Conservation (phyloP, 1,140 invertebrate genomes). For the Hycleus phaleratus region DNA sequence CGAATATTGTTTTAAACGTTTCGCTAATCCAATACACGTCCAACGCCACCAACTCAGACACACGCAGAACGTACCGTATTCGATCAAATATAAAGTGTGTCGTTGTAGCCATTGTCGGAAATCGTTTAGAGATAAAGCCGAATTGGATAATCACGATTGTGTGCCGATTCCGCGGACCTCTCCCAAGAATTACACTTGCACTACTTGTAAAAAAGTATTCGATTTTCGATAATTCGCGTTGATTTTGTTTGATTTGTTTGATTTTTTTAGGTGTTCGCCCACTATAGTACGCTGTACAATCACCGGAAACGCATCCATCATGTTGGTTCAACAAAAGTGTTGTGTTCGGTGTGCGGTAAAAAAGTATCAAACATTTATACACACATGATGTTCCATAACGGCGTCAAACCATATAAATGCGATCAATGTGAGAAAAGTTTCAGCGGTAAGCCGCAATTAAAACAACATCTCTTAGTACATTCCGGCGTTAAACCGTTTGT, state of each 20-base stretch:
- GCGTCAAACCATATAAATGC: constrained; percentile 66
- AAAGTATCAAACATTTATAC: constrained; percentile 25
- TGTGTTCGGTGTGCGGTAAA: constrained; percentile 23
- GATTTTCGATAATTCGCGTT: no score
- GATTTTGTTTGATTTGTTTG: no score
- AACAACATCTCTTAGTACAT: constrained; percentile 55
- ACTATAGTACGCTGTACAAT: constrained; percentile 21
- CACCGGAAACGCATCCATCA: constrained; percentile 21
- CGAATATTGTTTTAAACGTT: constrained; percentile 19
- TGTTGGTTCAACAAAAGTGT: constrained; percentile 15
- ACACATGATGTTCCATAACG: constrained; percentile 67
- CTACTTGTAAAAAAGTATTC: constrained; percentile 12
- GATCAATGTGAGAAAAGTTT: constrained; percentile 64
- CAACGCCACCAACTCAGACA: constrained; percentile 21
- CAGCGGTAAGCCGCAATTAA: constrained; percentile 55
- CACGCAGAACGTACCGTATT: constrained; percentile 25
- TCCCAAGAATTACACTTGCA: constrained; percentile 11
- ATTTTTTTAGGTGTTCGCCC: neutral
- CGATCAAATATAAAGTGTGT: constrained; percentile 21
- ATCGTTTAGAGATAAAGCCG: constrained; percentile 17
- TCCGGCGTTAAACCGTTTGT: constrained; percentile 55
- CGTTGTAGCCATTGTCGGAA: constrained; percentile 22
- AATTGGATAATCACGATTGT: constrained; percentile 17
- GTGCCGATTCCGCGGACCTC: constrained; percentile 9
- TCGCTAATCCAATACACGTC: constrained; percentile 25